Conservation (phyloP, 2,113 vertebrate genomes). For the Aix galericulata region DNA sequence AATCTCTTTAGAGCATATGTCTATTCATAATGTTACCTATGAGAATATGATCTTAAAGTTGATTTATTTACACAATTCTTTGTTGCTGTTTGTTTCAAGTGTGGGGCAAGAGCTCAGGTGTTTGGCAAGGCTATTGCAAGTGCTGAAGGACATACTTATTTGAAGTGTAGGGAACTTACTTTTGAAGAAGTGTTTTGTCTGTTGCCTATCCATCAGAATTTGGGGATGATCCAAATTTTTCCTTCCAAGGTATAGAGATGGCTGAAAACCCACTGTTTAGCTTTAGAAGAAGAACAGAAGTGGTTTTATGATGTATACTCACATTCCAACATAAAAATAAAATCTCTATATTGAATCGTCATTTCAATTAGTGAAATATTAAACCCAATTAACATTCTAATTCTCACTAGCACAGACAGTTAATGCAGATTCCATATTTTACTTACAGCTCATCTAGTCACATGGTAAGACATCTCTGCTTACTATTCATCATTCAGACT, state of each 20-base stretch:
- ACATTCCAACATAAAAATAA: neutral
- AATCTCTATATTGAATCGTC: neutral
- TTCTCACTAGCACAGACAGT: neutral
- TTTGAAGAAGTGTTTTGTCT: neutral
- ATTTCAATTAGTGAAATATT: neutral
- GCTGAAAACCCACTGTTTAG: neutral
- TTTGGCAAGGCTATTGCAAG: neutral
- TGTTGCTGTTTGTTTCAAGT: neutral
- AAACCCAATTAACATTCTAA: neutral
- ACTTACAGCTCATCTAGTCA: neutral
- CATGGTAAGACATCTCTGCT: constrained; percentile 5
- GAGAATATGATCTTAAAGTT: neutral
- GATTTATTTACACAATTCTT: neutral
- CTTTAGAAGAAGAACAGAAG: neutral
- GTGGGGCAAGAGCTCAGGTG: neutral
- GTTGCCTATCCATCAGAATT: neutral
- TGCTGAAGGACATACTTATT: neutral
- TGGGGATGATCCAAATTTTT: neutral
- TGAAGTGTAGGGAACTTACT: neutral
- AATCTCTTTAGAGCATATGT: neutral
- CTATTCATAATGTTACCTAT: neutral
- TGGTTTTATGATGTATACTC: neutral
- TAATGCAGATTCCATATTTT: neutral
- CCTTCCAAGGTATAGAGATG: neutral
- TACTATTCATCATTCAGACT: constrained; percentile 22